Evolutionary conservation across 2,888 invertebrate genomes (phyloP), one percentile per base, ranked within the genome.

Genomic region (Hypomecis atomaria): DNA sequence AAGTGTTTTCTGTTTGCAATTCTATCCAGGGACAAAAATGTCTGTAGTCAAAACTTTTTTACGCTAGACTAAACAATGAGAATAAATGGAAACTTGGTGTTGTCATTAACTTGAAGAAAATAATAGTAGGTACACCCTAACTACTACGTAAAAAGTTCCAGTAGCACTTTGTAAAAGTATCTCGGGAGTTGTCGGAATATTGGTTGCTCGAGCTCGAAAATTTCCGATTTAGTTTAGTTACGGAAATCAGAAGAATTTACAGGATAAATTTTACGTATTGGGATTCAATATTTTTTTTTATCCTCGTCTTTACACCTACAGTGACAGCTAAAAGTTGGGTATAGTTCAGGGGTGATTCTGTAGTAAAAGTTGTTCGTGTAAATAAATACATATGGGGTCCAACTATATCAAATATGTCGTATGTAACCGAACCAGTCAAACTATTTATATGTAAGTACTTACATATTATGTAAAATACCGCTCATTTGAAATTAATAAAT

Each of bases 161-260:
- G 8, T 43, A 11, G 58, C 49, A 49, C 42, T 49, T 40, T 52
- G 38, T 52, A 40, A 49, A 50, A 44, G 38, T 45, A 45, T 53
- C 47, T 47, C 5, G 34, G 45, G 23, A 44, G 43, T 45, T 53
- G 38, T 42, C 38, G 11, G 53, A 42, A 53, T 53, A 53, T 59
- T 40, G 40, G 53, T 53, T 60, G 40, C 42, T 45, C 33, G 52
- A 47, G 47, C 47, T 47, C 11, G 55, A 56, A 56, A 50, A 42
- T 58, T 50, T 50, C 43, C 49, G 34, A 44, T 33, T 45, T 45
- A 5, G 9, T 55, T 1, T 55, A 54, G 34, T 10, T 52, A 38
- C 50, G 34, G 7, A 6, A 11, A 23, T 53, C 43, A 7, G 54
- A 44, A 34, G 34, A 54, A 8, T 44, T 42, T n/a, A 23, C 52